Percentiles rank a stretch among this genome's conserved stretches.
Conservation (phyloP, 1,140 invertebrate genomes). For the Psilanteris sp. region DNA sequence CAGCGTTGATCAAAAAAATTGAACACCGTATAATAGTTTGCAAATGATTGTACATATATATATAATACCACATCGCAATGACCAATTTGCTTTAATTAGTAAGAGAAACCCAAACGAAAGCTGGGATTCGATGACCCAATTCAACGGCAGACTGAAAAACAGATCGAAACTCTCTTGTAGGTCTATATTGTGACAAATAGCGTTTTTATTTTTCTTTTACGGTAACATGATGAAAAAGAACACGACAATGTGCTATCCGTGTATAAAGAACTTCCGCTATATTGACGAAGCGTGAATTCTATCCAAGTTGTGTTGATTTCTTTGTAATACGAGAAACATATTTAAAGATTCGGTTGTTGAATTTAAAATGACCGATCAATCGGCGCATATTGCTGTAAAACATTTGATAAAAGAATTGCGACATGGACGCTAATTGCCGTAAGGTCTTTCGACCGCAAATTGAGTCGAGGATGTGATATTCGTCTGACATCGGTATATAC, state of each 20-base stretch:
- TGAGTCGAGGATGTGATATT: no score
- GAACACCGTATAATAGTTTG: conserved; percentile 1
- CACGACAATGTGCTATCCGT: conserved; percentile 38
- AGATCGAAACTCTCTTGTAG: conserved; percentile 3
- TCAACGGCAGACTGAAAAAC: conserved; percentile 1
- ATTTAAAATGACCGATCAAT: no score
- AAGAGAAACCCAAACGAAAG: not conserved
- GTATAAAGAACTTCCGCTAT: conserved; percentile 54
- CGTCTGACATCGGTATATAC: no score
- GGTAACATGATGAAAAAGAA: conserved; percentile 5
- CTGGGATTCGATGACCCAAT: conserved; percentile 17
- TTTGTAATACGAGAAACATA: conserved; percentile 10
- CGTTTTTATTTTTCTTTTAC: conserved; percentile 29
- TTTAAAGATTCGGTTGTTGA: no score
- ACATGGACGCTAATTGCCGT: no score
- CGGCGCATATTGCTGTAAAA: no score
- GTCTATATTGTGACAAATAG: conserved; percentile 42
- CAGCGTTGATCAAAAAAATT: no score
- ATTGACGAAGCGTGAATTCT: conserved; percentile 48
- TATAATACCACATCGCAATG: no score
- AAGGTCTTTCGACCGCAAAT: no score
- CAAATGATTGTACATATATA: no score
- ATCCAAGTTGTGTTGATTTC: conserved; percentile 25
- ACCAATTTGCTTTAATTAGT: conserved; percentile 7
- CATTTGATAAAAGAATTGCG: no score